Percentiles rank a stretch among this genome's conserved stretches.
Evolutionary conservation across 2,113 vertebrate genomes (phyloP).

Genomic region (Nothoprocta pentlandii): DNA sequence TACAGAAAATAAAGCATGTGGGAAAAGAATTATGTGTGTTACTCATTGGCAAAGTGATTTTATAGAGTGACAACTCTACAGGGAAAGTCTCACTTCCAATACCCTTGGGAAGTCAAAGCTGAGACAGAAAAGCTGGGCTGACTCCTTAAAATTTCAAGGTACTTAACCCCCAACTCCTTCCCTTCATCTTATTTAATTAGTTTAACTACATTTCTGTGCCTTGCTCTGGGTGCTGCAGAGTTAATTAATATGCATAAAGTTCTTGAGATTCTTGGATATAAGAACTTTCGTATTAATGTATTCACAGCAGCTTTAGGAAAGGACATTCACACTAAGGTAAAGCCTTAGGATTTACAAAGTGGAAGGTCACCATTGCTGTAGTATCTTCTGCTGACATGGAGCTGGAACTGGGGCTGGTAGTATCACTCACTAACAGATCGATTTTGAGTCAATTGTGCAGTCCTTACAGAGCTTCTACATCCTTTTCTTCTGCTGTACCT

Average conservation of each 20-base stretch:
- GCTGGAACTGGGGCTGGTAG: not conserved
- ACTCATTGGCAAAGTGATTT: conserved; percentile 74
- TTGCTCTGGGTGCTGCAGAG: not conserved
- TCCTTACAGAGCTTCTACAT: not conserved
- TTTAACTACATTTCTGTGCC: not conserved
- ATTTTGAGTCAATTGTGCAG: not conserved
- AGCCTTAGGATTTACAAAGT: not conserved
- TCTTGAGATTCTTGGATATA: not conserved
- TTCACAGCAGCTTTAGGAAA: not conserved
- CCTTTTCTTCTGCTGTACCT: not conserved
- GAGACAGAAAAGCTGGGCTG: not conserved
- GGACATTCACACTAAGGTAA: not conserved
- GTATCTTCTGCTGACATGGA: not conserved
- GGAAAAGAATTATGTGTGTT: conserved; percentile 71
- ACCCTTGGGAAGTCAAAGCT: conserved; percentile 21
- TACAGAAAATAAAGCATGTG: conserved; percentile 74
- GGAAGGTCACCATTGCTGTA: not conserved
- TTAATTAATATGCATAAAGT: conserved; percentile 11
- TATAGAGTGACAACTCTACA: not conserved
- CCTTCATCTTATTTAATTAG: not conserved
- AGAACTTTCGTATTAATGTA: not conserved
- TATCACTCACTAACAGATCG: fast-evolving
- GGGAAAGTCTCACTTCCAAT: conserved; percentile 56
- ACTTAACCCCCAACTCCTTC: not conserved
- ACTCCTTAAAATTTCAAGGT: conserved; percentile 25